These are phyloP conservation scores for Xiphophorus hellerii DNA, from an alignment of 2,113 vertebrate genomes.

Conservation along the genomic window DNA sequence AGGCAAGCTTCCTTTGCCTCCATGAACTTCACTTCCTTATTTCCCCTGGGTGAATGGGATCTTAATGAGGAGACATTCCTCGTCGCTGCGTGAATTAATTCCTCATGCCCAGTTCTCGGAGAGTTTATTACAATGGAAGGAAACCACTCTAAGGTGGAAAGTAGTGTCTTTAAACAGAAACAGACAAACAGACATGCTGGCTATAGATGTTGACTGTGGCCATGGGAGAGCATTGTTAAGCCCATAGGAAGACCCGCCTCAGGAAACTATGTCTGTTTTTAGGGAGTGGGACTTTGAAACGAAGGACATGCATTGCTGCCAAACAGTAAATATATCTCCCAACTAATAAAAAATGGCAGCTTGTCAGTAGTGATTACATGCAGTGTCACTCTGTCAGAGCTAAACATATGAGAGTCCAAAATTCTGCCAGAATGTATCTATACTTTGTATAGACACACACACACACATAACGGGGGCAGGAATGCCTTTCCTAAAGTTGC, in stretches of 20 bases:
- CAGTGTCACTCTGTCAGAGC: constrained; percentile 1
- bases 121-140: constrained; percentile 62
- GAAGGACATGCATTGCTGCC: background rate
- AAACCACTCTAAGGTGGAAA: constrained; percentile 47
- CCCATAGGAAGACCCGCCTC: constrained; percentile 74
- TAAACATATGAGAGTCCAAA: constrained; percentile 2
- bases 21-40: constrained; percentile 34
- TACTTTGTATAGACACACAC: background rate
- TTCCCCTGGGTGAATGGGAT: constrained; percentile 35
- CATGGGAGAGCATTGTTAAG: constrained; percentile 45
- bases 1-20: constrained; percentile 33
- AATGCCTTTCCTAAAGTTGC: constrained; percentile 11
- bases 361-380: background rate
- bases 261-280: constrained; percentile 64
- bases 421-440: constrained; percentile 6
- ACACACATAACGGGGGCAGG: background rate
- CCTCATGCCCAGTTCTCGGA: constrained; percentile 36
- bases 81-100: constrained; percentile 33
- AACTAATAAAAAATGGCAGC: background rate
- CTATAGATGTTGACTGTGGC: constrained; percentile 15
- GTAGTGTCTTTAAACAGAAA: constrained; percentile 23
- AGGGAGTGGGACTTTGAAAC: constrained; percentile 43
- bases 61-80: constrained; percentile 57
- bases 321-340: background rate
- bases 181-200: constrained; percentile 29